Conservation (phyloP, 2,113 vertebrate species). For the Hydrochoerus hydrochaeris region DNA sequence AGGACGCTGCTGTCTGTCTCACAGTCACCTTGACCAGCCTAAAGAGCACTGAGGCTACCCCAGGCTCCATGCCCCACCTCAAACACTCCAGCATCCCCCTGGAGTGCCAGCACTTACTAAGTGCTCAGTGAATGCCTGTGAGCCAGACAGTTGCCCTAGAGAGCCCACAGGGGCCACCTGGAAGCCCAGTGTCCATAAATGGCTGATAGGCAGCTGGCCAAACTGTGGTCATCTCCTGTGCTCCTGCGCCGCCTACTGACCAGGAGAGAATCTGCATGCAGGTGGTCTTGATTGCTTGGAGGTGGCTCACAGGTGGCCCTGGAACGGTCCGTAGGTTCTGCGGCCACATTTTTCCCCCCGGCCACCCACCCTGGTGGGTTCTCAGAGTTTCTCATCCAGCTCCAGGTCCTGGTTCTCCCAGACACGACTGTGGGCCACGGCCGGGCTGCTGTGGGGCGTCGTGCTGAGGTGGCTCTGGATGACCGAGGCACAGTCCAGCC, state of each 20-base stretch:
- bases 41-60: not conserved
- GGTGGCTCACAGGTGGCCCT: not conserved
- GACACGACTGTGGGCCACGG: fast-evolving
- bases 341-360: not conserved
- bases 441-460: not conserved
- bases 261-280: not conserved
- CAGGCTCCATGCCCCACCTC: not conserved
- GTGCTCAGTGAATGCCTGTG: not conserved
- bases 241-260: constrained; percentile 66
- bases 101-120: not conserved
- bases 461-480: constrained; percentile 70
- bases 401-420: constrained; percentile 42
- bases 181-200: not conserved
- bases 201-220: not conserved
- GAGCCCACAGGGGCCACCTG: not conserved
- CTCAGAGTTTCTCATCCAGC: constrained; percentile 76
- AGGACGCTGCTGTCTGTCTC: not conserved
- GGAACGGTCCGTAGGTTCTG: not conserved
- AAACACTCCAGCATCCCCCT: not conserved
- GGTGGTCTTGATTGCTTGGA: not conserved
- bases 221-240: not conserved
- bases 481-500: constrained; percentile 74
- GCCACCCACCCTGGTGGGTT: fast-evolving
- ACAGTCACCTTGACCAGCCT: too few species aligned
- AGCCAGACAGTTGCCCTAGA: not conserved